phyloP scores from a whole-genome alignment of 1,140 invertebrate species.

The Babylonia areolata region DNA sequence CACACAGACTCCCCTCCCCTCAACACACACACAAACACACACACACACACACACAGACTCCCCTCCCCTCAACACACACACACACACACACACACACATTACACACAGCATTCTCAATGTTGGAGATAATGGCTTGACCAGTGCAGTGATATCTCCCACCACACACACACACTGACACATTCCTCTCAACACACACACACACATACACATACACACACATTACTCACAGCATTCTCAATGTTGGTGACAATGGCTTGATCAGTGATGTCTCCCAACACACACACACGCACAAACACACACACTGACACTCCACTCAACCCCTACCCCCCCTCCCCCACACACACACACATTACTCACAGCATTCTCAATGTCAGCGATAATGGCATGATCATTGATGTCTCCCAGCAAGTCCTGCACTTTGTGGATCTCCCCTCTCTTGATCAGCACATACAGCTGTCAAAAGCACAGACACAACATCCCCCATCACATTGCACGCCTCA shows the following conservation, averaged over 20 bases:
- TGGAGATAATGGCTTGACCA: too few species aligned
- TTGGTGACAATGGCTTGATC: not conserved
- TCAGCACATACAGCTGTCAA: not conserved
- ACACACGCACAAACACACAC: not conserved
- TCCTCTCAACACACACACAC: not conserved
- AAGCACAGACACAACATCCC: not conserved
- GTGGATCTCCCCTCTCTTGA: not conserved
- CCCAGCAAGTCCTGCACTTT: conserved; percentile 18
- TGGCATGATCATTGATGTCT: not conserved
- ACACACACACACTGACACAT: not conserved
- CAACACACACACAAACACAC: too few species aligned
- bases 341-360: not conserved
- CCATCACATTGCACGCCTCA: too few species aligned
- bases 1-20: too few species aligned
- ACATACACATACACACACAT: not conserved
- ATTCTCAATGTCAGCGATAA: conserved; percentile 11
- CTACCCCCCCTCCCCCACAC: not conserved
- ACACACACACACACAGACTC: too few species aligned
- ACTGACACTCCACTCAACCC: not conserved
- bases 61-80: too few species aligned
- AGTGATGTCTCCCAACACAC: too few species aligned
- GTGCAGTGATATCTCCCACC: too few species aligned
- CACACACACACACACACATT: too few species aligned
- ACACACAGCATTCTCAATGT: too few species aligned
- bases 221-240: not conserved